These are phyloP conservation scores for Myopa testacea DNA, from an alignment of 2,888 invertebrate genomes.

Conservation along the genomic window DNA sequence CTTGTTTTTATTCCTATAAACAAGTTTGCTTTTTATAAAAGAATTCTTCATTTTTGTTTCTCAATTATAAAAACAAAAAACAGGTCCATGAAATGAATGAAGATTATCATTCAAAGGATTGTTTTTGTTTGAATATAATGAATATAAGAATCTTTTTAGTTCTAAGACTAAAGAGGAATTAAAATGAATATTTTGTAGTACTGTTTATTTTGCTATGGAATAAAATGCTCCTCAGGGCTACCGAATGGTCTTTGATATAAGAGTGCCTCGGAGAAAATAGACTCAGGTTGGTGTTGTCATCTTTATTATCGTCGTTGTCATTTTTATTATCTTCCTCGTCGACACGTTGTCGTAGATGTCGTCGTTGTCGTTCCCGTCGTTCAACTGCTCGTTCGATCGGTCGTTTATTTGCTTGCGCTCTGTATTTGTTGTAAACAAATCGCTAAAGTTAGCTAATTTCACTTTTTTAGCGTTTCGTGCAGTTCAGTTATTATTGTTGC, in stretches of 20 bases:
- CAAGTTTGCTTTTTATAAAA: not conserved
- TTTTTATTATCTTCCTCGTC: not conserved
- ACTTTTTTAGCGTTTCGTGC: constrained; percentile 30
- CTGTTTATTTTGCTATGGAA: no score
- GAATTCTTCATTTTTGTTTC: no score
- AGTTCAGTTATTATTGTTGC: constrained; percentile 8
- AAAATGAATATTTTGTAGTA: no score
- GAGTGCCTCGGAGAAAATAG: not conserved
- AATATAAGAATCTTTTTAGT: no score
- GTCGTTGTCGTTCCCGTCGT: constrained; percentile 15
- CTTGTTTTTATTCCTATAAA: not conserved
- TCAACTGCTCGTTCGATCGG: constrained; percentile 10
- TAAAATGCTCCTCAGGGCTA: no score
- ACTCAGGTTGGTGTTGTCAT: not conserved
- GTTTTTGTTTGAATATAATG: no score
- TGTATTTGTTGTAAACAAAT: constrained; percentile 38
- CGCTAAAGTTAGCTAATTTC: constrained; percentile 35
- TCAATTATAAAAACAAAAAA: no score
- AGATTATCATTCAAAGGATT: no score
- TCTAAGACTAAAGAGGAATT: no score
- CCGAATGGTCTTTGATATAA: not conserved
- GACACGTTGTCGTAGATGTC: not conserved
- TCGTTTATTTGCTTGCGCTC: constrained; percentile 13
- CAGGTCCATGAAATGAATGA: no score
- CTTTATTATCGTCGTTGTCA: constrained; percentile 1